Evolutionary conservation across 2,113 vertebrate species (phyloP).

Genomic region (Benitochromis conjunctus): DNA sequence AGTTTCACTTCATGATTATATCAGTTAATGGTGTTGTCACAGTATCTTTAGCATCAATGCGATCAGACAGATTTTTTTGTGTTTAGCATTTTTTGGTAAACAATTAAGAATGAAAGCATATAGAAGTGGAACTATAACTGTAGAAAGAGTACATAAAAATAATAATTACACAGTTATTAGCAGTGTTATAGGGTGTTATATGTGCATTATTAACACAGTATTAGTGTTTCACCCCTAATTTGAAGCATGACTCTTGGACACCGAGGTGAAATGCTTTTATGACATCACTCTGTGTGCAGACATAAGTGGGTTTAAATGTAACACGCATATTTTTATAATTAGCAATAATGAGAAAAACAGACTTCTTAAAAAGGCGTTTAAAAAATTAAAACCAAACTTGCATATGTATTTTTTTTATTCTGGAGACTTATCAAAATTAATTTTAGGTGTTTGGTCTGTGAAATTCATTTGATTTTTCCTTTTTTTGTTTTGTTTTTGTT

Average conservation of each 20-base stretch:
- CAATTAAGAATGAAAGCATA: not conserved
- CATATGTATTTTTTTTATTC: not conserved
- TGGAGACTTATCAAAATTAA: not conserved
- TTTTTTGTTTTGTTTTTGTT: not conserved
- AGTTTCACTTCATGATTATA: not conserved
- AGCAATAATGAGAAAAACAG: not conserved
- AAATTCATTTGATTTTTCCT: not conserved
- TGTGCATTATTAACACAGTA: not conserved
- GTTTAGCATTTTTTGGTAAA: not conserved
- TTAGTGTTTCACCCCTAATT: not conserved
- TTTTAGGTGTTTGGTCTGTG: not conserved
- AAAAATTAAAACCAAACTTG: not conserved
- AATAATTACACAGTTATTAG: not conserved
- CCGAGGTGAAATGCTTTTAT: not conserved
- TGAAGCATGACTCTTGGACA: not conserved
- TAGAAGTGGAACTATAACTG: accelerated
- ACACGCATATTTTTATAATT: not conserved
- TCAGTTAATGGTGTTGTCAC: not conserved
- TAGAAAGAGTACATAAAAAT: not conserved
- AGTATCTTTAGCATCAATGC: not conserved
- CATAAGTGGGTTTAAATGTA: not conserved
- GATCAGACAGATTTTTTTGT: accelerated
- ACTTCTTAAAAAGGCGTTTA: not conserved
- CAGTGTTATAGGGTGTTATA: not conserved
- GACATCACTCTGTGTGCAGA: accelerated